Evolutionary conservation across 2,113 vertebrate species (phyloP), one percentile per base, ranked within the genome.

Genomic region (Passer montanus): DNA sequence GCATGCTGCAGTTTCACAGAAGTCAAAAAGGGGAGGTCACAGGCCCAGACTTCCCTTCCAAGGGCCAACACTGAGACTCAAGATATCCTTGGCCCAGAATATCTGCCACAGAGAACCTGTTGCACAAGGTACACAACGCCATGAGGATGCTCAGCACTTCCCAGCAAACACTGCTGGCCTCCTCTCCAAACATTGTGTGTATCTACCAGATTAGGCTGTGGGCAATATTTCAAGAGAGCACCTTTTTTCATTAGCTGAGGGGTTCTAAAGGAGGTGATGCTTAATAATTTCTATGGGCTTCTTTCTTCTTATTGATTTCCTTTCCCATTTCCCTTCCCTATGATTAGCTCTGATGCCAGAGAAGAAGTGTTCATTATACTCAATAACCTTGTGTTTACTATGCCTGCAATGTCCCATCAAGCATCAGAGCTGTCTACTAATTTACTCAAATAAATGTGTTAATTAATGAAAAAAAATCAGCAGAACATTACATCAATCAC

Each of bases 101-200:
- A 37, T 37, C 6, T 76, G 76, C 31, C 59, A 33, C 27, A 41
- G 41, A 83, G 27, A 64, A 31, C 31, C 41, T 80, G 67, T 44
- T 73, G n/a, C 13, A 53, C 17, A 49, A 84, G 26, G 49, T 17
- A 10, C 0, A 0, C 0, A 1, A 23, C 24, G 47, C 33, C 47
- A 31, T 3, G 16, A 35, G 21, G 17, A 30, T n/a, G 37, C n/a
- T 59, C n/a, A 37, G 72, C 31, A 35, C 24, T 28, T 83, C 52
- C 30, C 44, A 80, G 74, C 24, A 74, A 74, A 58, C 15, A 37
- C 4, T 6, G 20, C 1, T 44, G 31, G 19, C 28, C 46, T 77
- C 66, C 46, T 76, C 82, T 68, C n/a, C 66, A 73, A 59, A 55
- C 16, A 50, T n/a, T 1, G 2, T 18, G 23, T 26, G 28, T n/a